Conservation (phyloP, 1,140 invertebrate species). For the Mycetomoellerius zeteki region DNA sequence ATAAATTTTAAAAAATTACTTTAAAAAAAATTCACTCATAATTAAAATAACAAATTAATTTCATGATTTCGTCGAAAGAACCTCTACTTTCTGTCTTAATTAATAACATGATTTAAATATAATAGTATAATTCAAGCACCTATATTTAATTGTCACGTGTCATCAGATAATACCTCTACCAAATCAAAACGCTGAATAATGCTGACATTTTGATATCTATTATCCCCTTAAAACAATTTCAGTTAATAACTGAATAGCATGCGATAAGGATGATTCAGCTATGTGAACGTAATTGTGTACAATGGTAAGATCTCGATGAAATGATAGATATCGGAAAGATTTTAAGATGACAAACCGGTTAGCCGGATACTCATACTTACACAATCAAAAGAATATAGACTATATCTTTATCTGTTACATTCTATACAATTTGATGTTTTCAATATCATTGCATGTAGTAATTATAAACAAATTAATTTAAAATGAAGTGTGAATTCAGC, state of each 20-base stretch:
- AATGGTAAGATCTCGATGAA: slow-evolving; percentile 18
- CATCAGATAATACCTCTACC: not conserved
- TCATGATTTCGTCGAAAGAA: not conserved
- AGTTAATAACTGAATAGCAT: not conserved
- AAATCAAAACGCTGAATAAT: not conserved
- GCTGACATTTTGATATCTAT: not conserved
- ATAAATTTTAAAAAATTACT: slow-evolving; percentile 48
- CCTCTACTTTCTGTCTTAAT: not conserved
- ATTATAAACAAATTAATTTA: slow-evolving; percentile 19
- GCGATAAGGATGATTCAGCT: slow-evolving; percentile 11
- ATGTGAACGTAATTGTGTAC: not conserved
- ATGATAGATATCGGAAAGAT: slow-evolving; percentile 14
- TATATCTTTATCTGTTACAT: slow-evolving; percentile 43
- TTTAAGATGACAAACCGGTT: slow-evolving; percentile 53
- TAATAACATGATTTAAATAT: slow-evolving; percentile 17
- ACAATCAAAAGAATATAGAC: slow-evolving; percentile 18
- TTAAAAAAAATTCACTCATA: slow-evolving; percentile 50
- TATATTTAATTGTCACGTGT: not conserved
- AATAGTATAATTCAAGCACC: not conserved
- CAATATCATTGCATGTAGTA: not conserved
- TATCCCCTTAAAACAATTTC: not conserved
- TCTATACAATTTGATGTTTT: slow-evolving; percentile 1
- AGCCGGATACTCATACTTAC: slow-evolving; percentile 43
- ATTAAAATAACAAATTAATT: slow-evolving; percentile 53
- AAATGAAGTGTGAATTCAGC: not conserved